phyloP scores from a whole-genome alignment of 92 coral and sea anemone genomes.

The Paramuricea clavata region DNA sequence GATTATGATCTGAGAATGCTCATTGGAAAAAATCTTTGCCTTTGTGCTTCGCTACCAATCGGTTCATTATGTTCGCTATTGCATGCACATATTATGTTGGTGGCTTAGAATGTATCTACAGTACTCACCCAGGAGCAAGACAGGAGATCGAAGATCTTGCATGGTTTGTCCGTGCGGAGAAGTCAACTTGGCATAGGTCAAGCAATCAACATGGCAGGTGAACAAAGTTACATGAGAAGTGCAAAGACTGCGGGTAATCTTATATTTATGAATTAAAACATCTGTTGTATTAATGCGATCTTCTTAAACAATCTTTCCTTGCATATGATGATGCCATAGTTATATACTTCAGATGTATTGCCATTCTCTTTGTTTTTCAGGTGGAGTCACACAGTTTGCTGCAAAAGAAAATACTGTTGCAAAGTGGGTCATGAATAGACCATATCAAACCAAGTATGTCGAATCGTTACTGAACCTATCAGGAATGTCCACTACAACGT shows the following conservation, averaged over 20 bases:
- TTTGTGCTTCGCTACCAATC: too few relatives aligned
- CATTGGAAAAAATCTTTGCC: too few relatives aligned
- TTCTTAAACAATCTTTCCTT: neutral
- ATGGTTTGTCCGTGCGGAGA: too few relatives aligned
- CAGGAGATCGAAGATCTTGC: slow-evolving; percentile 15
- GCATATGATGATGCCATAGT: neutral
- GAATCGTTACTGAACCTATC: neutral
- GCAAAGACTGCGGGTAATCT: too few relatives aligned
- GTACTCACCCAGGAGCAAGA: too few relatives aligned
- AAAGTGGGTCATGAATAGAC: too few relatives aligned
- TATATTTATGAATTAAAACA: neutral
- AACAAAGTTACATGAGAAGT: slow-evolving; percentile 23
- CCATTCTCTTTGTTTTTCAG: too few relatives aligned
- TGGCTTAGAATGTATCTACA: too few relatives aligned
- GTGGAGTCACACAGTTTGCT: too few relatives aligned
- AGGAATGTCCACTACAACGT: slow-evolving; percentile 3
- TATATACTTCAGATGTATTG: slow-evolving; percentile 21
- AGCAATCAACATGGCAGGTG: slow-evolving; percentile 6
- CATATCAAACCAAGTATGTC: too few relatives aligned
- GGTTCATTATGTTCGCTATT: slow-evolving; percentile 18
- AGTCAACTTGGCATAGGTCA: neutral
- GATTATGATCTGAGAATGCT: too few relatives aligned
- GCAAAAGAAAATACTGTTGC: too few relatives aligned
- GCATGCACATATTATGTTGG: slow-evolving; percentile 2
- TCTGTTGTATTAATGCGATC: neutral